Evolutionary conservation across 1,140 invertebrate genomes (phyloP), one percentile per base, ranked within the genome.

Genomic region (Microplitis mediator): DNA sequence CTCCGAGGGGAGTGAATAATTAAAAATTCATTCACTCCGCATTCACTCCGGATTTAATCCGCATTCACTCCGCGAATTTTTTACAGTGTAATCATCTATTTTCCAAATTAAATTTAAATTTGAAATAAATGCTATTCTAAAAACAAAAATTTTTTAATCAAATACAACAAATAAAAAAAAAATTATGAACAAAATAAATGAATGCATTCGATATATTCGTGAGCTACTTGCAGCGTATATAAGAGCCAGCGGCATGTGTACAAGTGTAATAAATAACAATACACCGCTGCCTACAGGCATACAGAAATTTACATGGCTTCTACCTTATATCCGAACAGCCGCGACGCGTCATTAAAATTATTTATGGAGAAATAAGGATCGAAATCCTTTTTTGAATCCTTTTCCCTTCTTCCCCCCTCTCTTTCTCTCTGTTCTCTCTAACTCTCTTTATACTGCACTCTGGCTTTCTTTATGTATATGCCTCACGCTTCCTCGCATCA

Each of bases 321-420:
- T 71, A 68, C 72, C 78, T 80, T 78, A 82, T 82, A 81, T 77
- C 76, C 76, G 74, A 82, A 78, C 80, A 80, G 81, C 80, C 79
- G 78, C 76, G 79, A 78, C 75, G 78, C 80, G 81, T 84, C 82
- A 83, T 83, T 84, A 83, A 84, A 84, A 82, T 84, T 83, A 84
- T 84, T 84, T 84, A 84, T 84, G 81, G 78, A 72, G 74, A 84
- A 83, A 82, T 83, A 80, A 83, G 81, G 82, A 83, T 82, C 80
- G 76, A 75, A 79, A 77, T 77, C 74, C 76, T 80, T 78, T 76
- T 72, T 72, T 72, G 45, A 34, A 74, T 71, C 73, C 76, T 66
- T 73, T 63, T 61, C 8, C 54, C 31, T 72, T 45, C 50, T n/a
- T 71, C 67, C 51, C 60, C 63, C 32, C 67, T 39, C 60, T 68